Evolutionary conservation across 2,113 vertebrate species (phyloP), one percentile per base, ranked within the genome.

Genomic region (Chiloscyllium plagiosum): DNA sequence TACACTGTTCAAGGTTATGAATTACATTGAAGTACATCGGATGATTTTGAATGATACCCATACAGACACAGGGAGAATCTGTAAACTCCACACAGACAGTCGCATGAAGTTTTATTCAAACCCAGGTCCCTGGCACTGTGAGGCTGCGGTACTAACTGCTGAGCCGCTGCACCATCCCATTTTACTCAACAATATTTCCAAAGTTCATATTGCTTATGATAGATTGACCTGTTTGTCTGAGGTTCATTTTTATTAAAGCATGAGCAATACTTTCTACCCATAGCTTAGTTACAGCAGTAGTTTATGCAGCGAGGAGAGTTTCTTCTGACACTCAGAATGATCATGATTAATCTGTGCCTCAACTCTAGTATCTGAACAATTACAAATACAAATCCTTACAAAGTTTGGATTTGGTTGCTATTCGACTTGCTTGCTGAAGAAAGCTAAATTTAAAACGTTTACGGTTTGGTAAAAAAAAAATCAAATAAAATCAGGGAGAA

Each of bases 221-320:
- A 37, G 29, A 92, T 92, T 66, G 61, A 65, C 61, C 37, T 33
- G 17, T 37, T 68, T 65, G 22, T 66, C 19, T 42, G 20, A 22
- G 89, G 86, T 52, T 89, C 24, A 26, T 20, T 65, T 92, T 92
- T n/a, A 92, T 92, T 65, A 92, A 92, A 65, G 29, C 87, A 61
- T 33, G 15, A 61, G 19, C 7, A 65, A 61, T 92, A 17, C 4
- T 65, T 90, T 90, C 65, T 17, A 66, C 29, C 15, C 52, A 92
- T 92, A 5, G 20, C 33, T 65, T n/a, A 37, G 89, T 61, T 42
- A 37, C 17, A 93, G 61, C n/a, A 37, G 17, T 68, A 93, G 89
- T 0, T 42, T 7, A 26, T 87, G 24, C 3, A 87, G 85, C 24
- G 0, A 19, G 37, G 20, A 17, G 80, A 83, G 37, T 1, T 20